phyloP scores from a whole-genome alignment of 2,888 invertebrate genomes.

The Drosophila crucigera region DNA sequence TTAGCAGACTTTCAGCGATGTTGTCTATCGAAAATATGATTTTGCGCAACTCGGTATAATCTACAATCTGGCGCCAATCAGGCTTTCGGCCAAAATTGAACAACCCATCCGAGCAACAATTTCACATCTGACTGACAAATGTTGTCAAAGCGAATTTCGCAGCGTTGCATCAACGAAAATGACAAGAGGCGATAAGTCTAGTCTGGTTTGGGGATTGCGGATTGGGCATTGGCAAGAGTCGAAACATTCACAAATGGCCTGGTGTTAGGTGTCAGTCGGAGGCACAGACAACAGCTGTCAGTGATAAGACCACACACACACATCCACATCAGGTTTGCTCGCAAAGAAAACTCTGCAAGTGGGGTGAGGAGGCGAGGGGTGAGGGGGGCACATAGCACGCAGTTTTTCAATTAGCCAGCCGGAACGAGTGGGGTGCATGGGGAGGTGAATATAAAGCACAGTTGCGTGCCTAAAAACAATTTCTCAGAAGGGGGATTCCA shows the following conservation, averaged over 20 bases:
- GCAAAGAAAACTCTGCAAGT: slow-evolving; percentile 2
- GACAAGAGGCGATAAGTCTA: slow-evolving; percentile 43
- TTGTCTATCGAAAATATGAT: slow-evolving; percentile 19
- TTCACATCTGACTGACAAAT: slow-evolving; percentile 51
- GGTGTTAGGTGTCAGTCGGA: slow-evolving; percentile 72
- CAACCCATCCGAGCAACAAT: slow-evolving; percentile 22
- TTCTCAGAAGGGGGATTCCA: slow-evolving; percentile 36
- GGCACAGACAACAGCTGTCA: slow-evolving; percentile 71
- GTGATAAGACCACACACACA: slow-evolving; percentile 72
- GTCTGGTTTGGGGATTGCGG: slow-evolving; percentile 4
- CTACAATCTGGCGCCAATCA: slow-evolving; percentile 37
- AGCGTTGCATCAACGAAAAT: slow-evolving; percentile 43
- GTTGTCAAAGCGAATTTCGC: slow-evolving; percentile 59
- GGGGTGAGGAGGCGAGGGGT: not conserved
- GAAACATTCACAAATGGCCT: slow-evolving; percentile 45
- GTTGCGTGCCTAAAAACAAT: slow-evolving; percentile 60
- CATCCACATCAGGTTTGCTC: slow-evolving; percentile 20
- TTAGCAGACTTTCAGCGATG: slow-evolving; percentile 22
- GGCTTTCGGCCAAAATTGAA: slow-evolving; percentile 10
- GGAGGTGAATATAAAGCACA: not conserved
- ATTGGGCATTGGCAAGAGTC: slow-evolving; percentile 15
- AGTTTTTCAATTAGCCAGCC: slow-evolving; percentile 63
- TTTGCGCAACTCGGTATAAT: slow-evolving; percentile 12
- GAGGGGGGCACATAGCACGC: slow-evolving; percentile 42
- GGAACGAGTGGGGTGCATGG: slow-evolving; percentile 5